A percentile compares a stretch with the other conserved stretches of the same genome.
phyloP scores from a whole-genome alignment of 2,797 vertebrate genomes.

The Arrhamphus sclerolepis region DNA sequence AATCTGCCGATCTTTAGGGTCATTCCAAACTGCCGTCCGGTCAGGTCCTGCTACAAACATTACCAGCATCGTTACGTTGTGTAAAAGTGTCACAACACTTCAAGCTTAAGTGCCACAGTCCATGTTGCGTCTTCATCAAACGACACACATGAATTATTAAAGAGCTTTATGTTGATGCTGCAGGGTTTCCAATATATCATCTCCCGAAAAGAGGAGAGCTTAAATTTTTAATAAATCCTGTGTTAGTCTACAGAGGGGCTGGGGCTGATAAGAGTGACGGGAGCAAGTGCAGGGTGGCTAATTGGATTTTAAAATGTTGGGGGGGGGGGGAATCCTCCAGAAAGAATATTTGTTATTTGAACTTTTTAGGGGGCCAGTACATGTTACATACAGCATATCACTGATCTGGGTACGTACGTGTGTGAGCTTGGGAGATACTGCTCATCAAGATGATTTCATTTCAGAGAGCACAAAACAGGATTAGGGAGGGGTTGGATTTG shows the following conservation, averaged over 20 bases:
- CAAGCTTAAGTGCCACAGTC: slow-evolving; percentile 52
- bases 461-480: slow-evolving; percentile 56
- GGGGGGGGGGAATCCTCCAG: slow-evolving; percentile 35
- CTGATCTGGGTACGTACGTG: not conserved
- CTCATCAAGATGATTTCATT: slow-evolving; percentile 53
- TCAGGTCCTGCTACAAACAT: slow-evolving; percentile 11
- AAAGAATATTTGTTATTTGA: slow-evolving; percentile 17
- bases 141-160: slow-evolving; percentile 78
- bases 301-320: slow-evolving; percentile 68
- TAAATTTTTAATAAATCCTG: slow-evolving; percentile 75
- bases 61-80: not conserved
- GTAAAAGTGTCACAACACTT: slow-evolving; percentile 27
- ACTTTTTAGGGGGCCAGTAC: slow-evolving; percentile 12
- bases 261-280: slow-evolving; percentile 65
- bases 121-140: slow-evolving; percentile 56
- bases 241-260: slow-evolving; percentile 44
- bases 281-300: slow-evolving; percentile 51
- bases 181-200: slow-evolving; percentile 73
- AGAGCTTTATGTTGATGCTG: slow-evolving; percentile 75
- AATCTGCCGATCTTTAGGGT: not conserved
- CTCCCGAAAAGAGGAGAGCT: slow-evolving; percentile 54
- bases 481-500: slow-evolving; percentile 29
- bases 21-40: not conserved
- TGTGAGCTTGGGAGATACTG: not conserved
- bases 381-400: not conserved